Percentiles rank a stretch among this genome's conserved stretches.
phyloP scores from a whole-genome alignment of 2,113 vertebrate species.

The Urocitellus parryii region DNA sequence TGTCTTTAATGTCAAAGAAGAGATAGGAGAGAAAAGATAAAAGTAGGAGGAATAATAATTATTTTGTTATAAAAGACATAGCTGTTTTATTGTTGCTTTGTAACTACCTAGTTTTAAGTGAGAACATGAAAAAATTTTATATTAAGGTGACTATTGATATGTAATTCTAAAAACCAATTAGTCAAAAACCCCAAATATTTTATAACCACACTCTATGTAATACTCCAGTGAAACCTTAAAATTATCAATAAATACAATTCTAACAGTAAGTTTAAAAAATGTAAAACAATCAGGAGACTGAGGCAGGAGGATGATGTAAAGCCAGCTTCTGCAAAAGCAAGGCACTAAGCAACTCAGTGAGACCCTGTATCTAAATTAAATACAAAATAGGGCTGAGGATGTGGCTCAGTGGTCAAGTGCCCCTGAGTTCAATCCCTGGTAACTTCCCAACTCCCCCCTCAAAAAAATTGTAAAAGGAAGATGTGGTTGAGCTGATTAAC shows the following conservation, averaged over 20 bases:
- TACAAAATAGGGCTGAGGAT: too few species aligned
- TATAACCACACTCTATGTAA: not conserved
- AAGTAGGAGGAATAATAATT: not conserved
- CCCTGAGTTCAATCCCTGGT: too few species aligned
- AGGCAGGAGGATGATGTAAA: too few species aligned
- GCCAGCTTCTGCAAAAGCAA: too few species aligned
- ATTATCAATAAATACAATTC: not conserved
- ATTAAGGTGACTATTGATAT: not conserved
- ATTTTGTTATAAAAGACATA: not conserved
- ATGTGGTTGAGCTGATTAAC: not conserved
- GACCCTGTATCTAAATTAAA: too few species aligned
- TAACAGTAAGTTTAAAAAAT: not conserved
- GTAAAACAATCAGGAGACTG: not conserved
- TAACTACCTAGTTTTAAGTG: not conserved
- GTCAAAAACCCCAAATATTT: not conserved
- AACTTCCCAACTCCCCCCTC: too few species aligned
- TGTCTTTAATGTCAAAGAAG: conserved; percentile 45
- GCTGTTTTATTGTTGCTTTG: not conserved
- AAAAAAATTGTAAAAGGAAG: not conserved
- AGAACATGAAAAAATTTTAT: not conserved
- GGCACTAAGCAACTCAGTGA: too few species aligned
- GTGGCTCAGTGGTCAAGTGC: too few species aligned
- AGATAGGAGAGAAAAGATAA: not conserved
- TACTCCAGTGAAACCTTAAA: not conserved
- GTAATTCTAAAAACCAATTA: not conserved